Evolutionary conservation across 1,140 invertebrate genomes (phyloP).

Genomic region (Rhysida immarginata): DNA sequence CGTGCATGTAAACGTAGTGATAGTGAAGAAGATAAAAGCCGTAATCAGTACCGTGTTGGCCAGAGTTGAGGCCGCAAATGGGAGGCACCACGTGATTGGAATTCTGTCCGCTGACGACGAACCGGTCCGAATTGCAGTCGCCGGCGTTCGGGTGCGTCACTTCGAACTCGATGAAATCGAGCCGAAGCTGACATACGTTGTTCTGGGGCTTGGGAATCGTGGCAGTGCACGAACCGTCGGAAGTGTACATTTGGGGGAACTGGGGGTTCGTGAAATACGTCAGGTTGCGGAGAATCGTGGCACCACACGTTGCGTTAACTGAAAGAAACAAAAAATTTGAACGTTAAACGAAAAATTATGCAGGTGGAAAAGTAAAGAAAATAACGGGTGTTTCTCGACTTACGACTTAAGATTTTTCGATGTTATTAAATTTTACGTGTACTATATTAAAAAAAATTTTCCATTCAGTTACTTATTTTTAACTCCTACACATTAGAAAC

Average conservation of each 20-base stretch:
- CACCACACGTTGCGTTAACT: slow-evolving; percentile 41
- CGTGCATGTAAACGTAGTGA: too few species aligned
- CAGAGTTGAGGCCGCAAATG: slow-evolving; percentile 55
- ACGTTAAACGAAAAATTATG: not conserved
- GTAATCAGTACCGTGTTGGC: slow-evolving; percentile 58
- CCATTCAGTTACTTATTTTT: too few species aligned
- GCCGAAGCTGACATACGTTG: slow-evolving; percentile 44
- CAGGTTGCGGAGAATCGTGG: slow-evolving; percentile 58
- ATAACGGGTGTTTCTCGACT: too few species aligned
- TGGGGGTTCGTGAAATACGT: slow-evolving; percentile 69
- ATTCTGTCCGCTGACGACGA: slow-evolving; percentile 42
- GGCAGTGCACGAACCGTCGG: slow-evolving; percentile 23
- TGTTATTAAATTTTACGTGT: too few species aligned
- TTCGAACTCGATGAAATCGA: slow-evolving; percentile 53
- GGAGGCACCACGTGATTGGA: slow-evolving; percentile 41
- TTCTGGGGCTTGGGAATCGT: slow-evolving; percentile 40
- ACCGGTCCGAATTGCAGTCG: slow-evolving; percentile 44
- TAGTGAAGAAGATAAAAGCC: too few species aligned
- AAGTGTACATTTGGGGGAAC: slow-evolving; percentile 54
- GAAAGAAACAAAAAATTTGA: not conserved
- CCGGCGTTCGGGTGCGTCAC: slow-evolving; percentile 23
- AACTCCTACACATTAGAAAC: too few species aligned
- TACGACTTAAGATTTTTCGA: too few species aligned
- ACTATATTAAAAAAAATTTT: too few species aligned
- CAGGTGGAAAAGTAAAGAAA: too few species aligned